phyloP scores from a whole-genome alignment of 2,888 invertebrate genomes.

The Arenicola marina region DNA sequence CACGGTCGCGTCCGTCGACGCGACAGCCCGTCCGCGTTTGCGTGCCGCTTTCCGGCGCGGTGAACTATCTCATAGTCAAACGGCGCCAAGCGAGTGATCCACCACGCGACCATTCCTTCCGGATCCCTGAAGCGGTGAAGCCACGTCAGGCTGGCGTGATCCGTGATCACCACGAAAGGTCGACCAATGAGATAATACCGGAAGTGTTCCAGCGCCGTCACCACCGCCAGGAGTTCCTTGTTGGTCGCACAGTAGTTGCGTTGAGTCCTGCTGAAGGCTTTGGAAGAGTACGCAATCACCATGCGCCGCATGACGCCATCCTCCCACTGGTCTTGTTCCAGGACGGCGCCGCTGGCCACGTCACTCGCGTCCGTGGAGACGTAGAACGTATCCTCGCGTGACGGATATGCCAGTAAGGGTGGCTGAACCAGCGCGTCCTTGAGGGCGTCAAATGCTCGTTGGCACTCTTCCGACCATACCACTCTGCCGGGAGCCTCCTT shows the following conservation, averaged over 20 bases:
- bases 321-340: background rate
- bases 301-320: too few relatives aligned
- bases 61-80: constrained; percentile 19
- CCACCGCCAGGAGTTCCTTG: constrained; percentile 24
- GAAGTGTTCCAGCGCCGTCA: constrained; percentile 19
- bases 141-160: constrained; percentile 28
- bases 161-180: constrained; percentile 18
- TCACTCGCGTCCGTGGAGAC: background rate
- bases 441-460: constrained; percentile 1
- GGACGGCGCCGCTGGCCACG: background rate
- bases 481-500: constrained; percentile 4
- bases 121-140: constrained; percentile 9
- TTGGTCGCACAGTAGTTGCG: constrained; percentile 12
- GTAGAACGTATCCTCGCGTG: background rate
- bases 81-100: constrained; percentile 9
- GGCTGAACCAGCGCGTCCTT: background rate
- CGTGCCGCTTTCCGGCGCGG: constrained; percentile 16
- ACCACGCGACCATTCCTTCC: constrained; percentile 8
- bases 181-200: constrained; percentile 25
- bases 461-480: background rate
- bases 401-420: constrained; percentile 8
- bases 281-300: constrained; percentile 27
- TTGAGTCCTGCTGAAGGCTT: constrained; percentile 6
- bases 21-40: constrained; percentile 24
- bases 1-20: background rate